Conservation (phyloP, 2,113 vertebrate genomes). For the Chrysemys picta region DNA sequence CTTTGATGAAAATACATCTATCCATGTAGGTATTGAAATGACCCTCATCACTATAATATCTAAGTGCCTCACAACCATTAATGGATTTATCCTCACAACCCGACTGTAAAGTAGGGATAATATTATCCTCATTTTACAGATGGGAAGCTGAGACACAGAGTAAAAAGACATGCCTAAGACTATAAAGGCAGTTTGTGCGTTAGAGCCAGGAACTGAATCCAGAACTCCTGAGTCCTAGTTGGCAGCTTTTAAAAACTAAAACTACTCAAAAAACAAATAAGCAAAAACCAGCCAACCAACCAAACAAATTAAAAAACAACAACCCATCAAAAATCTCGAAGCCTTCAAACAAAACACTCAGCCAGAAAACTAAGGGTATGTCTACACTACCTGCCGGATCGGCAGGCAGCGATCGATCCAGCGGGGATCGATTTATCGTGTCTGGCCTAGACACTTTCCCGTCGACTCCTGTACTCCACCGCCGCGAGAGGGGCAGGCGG, state of each 20-base stretch:
- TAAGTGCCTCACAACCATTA: background rate
- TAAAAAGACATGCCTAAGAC: background rate
- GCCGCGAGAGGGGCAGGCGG: too few relatives aligned
- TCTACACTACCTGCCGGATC: too few relatives aligned
- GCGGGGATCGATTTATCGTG: too few relatives aligned
- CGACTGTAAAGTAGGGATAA: background rate
- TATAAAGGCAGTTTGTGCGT: background rate
- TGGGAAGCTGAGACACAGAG: background rate
- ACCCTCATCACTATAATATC: accelerated
- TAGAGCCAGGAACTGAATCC: background rate
- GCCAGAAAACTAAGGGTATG: too few relatives aligned
- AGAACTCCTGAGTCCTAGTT: background rate
- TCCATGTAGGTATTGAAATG: background rate
- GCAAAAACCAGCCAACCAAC: too few relatives aligned
- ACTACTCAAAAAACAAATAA: background rate
- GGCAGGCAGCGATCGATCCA: too few relatives aligned
- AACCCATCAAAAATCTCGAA: too few relatives aligned
- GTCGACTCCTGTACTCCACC: too few relatives aligned
- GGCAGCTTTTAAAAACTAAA: background rate
- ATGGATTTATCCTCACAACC: background rate
- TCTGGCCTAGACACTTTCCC: too few relatives aligned
- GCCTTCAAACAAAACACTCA: too few relatives aligned
- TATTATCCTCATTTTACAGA: background rate
- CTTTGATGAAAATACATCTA: background rate
- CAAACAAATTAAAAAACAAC: background rate